Percentiles rank a stretch among this genome's conserved stretches.
phyloP scores from a whole-genome alignment of 2,797 vertebrate genomes.

The Taenioides sp. region DNA sequence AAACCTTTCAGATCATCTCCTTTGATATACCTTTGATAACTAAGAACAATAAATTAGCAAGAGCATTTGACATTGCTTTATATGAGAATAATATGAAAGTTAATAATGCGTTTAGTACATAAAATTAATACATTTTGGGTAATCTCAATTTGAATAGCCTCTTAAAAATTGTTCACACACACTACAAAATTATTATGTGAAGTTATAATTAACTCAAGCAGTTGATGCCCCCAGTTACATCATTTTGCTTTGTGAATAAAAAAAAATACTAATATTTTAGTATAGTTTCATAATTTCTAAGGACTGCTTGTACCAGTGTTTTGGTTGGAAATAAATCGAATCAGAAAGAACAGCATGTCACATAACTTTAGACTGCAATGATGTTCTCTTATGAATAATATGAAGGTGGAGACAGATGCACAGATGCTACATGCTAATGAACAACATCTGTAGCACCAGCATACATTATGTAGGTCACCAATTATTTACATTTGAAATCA shows the following conservation, averaged over 20 bases:
- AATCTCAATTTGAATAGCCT: not conserved
- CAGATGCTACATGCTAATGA: conserved; percentile 10
- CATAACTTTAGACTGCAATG: conserved; percentile 10
- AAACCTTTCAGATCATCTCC: not conserved
- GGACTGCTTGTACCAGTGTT: not conserved
- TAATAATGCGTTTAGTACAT: not conserved
- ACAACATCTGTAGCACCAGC: conserved; percentile 4
- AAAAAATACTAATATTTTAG: not conserved
- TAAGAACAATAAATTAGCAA: too few species aligned
- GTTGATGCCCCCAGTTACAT: not conserved
- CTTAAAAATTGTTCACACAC: not conserved
- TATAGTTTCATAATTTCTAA: not conserved
- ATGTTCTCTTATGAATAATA: not conserved
- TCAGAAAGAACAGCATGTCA: conserved; percentile 3
- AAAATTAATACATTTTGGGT: not conserved
- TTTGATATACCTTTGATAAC: too few species aligned
- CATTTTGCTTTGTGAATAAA: not conserved
- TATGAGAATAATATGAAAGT: not conserved
- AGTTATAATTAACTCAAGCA: not conserved
- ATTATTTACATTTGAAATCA: not conserved
- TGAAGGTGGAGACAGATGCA: conserved; percentile 18
- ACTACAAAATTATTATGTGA: not conserved
- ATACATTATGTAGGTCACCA: conserved; percentile 8
- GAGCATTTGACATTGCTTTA: not conserved
- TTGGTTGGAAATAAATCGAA: not conserved